These are phyloP conservation scores for Cordylochernes scorpioides DNA, from an alignment of 2,888 invertebrate genomes.

Conservation along the genomic window DNA sequence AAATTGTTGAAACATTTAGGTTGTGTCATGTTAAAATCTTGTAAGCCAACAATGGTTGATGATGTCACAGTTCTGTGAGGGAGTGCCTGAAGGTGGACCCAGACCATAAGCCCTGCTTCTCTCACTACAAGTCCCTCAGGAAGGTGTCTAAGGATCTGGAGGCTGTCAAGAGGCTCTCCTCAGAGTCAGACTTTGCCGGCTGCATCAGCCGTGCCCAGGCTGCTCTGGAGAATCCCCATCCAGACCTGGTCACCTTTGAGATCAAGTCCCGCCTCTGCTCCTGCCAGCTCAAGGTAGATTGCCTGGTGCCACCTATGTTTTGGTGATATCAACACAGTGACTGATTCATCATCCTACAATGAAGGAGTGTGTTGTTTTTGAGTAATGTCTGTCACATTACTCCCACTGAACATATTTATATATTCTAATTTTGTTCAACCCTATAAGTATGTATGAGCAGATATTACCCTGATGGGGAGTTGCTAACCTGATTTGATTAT, in stretches of 20 bases:
- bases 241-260: constrained; percentile 37
- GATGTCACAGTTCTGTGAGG: constrained; percentile 43
- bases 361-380: too few species aligned
- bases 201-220: constrained; percentile 40
- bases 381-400: too few species aligned
- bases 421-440: too few species aligned
- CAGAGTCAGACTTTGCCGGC: constrained; percentile 34
- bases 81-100: constrained; percentile 91
- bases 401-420: too few species aligned
- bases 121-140: constrained; percentile 81
- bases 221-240: constrained; percentile 37
- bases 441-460: too few species aligned
- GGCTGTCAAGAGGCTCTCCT: constrained; percentile 24
- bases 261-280: constrained; percentile 49
- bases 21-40: too few species aligned
- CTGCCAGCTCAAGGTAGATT: constrained; percentile 30
- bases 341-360: too few species aligned
- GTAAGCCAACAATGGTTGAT: too few species aligned
- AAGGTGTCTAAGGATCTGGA: constrained; percentile 54
- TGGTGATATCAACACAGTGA: too few species aligned
- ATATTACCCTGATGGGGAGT: too few species aligned
- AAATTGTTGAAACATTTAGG: too few species aligned
- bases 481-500: too few species aligned
- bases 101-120: constrained; percentile 84
- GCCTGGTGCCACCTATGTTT: constrained; percentile 1